Evolutionary conservation across 2,113 vertebrate species (phyloP), one percentile per base, ranked within the genome.

Genomic region (Bothrops jararaca): DNA sequence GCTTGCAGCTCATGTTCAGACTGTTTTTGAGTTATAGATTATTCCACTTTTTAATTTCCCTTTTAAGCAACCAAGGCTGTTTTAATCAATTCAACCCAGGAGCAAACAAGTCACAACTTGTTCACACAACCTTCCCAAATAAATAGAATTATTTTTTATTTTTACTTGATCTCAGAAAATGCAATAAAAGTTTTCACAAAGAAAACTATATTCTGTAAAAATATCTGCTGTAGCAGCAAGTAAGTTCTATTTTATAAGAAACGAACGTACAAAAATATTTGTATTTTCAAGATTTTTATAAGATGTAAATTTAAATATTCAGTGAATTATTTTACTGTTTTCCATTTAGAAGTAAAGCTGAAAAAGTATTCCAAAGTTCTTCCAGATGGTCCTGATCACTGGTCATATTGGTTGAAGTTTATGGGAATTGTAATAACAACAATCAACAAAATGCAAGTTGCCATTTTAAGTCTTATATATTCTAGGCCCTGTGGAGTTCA

Each of bases 41-140:
- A 93, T 90, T 94, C n/a, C 0, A 11, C 5, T 95, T 50, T 86
- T 22, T 92, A 91, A 96, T 96, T 96, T 97, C 5, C 7, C 12
- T 18, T 58, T 85, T 10, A 0, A 2, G 3, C 91, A 86, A 80
- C 89, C 86, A 60, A 64, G 50, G 54, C 92, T 89, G 26, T 89
- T 91, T 85, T 50, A 1, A 85, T 69, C 89, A 53, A 95, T 88
- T 90, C 34, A 86, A 64, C 34, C 39, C 42, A 69, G 24, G 86
- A 45, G 64, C 15, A 1, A 52, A 2, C 42, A 93, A 0, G 88
- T 23, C 93, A 34, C 6, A 53, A 22, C 91, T 94, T 95, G 93
- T 93, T 95, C 92, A 90, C 60, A 94, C 39, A 22, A 39, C 20
- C 85, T 13, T 58, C 91, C 90, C 50, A 96, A 92, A 93, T 74